Conservation (phyloP, 2,113 vertebrate genomes). For the Bos indicus region DNA sequence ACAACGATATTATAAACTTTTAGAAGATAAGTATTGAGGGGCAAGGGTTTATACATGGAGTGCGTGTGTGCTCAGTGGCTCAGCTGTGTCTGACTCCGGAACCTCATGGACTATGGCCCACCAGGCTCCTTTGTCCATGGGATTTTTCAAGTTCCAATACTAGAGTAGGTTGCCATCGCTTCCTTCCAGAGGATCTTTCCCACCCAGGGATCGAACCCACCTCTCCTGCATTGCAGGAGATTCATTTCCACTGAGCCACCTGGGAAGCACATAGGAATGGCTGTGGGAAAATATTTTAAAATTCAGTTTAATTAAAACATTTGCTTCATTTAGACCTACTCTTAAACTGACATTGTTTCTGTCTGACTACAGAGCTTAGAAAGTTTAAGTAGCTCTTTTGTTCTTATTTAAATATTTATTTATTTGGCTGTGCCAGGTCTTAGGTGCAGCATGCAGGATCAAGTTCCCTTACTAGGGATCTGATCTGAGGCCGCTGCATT, state of each 20-base stretch:
- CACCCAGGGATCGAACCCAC: neutral
- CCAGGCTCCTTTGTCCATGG: neutral
- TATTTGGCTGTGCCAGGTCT: neutral
- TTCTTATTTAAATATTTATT: neutral
- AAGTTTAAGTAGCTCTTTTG: neutral
- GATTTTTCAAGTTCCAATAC: neutral
- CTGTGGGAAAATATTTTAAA: neutral
- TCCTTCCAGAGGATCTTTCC: neutral
- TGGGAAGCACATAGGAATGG: neutral
- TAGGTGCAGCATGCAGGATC: neutral
- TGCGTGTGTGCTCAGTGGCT: neutral
- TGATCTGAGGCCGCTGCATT: neutral
- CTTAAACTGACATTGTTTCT: neutral
- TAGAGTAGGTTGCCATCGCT: neutral
- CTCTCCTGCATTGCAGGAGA: neutral
- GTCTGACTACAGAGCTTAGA: neutral
- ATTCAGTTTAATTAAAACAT: neutral
- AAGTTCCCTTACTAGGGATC: neutral
- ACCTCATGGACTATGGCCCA: neutral
- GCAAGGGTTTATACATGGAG: neutral
- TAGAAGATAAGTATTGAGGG: neutral
- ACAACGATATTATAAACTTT: neutral
- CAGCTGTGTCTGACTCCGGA: neutral
- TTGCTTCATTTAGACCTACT: neutral
- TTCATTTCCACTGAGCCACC: neutral